Base-by-base conservation (phyloP, 2,888 invertebrate species). In the Congeria kusceri region DNA sequence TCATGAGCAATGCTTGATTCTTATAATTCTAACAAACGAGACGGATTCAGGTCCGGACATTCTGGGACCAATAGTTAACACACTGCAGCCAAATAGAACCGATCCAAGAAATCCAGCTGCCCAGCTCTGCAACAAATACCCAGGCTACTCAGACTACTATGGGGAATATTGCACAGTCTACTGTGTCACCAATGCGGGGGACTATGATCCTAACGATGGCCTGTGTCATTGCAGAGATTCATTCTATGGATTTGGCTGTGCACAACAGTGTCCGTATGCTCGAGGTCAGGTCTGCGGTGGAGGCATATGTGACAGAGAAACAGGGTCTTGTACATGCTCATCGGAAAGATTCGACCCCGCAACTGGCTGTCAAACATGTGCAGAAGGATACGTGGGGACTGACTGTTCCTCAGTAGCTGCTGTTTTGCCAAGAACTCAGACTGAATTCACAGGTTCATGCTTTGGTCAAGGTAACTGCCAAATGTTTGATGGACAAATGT, bases 261-360 rank as follows among this genome's bases (percentile, higher is more conserved):
- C 82, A 23, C 28, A 63, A 32, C 53, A 70, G 0, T 90, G 90
- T 65, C 83, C 82, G 0, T 72, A 49, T 39, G 75, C 76, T 11
- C 29, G 70, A 29, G 74, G 72, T 18, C 61, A 65, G 15, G 61
- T 83, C 5, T 90, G 90, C 80, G 88, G 86, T 13, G 85, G 84
- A 7, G 86, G 84, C 18, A 64, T 73, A 0, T 90, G 90, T 66
- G 46, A 81, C 25, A 49, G 58, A n/a, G 44, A 29, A 5, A 72
- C 66, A 25, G 90, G 90, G 7, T 28, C n/a, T 5, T 90, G 90
- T 64, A 68, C 62, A 15, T 90, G 90, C 63, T 72, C 83, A 3
- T 68, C 83, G 23, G 74, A 77, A 28, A 84, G 78, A 32, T 85
- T 81, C 56, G 71, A 81, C 32, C 64, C 77, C 18, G 57, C 80